These are phyloP conservation scores for Rhagophthalmus giganteus DNA, from an alignment of 2,888 invertebrate genomes.

Conservation along the genomic window DNA sequence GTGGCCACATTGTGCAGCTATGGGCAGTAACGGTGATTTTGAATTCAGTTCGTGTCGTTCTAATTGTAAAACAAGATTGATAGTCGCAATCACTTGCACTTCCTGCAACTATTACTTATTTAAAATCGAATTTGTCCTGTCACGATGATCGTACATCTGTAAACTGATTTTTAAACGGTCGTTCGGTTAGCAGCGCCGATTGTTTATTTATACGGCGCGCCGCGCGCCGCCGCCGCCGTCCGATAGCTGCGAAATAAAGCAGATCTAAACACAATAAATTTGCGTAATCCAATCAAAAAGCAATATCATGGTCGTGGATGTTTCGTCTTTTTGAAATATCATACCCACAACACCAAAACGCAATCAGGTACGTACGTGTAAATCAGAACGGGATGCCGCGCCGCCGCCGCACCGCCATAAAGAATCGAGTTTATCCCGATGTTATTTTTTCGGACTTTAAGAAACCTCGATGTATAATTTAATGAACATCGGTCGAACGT, in stretches of 20 bases:
- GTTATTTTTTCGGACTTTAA: neutral
- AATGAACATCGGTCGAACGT: conserved; percentile 25
- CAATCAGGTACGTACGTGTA: conserved; percentile 27
- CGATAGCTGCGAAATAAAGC: conserved; percentile 7
- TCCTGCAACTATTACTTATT: conserved; percentile 25
- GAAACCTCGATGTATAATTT: conserved; percentile 9
- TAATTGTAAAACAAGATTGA: conserved; percentile 28
- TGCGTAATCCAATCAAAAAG: conserved; percentile 29
- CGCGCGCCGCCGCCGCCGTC: no score
- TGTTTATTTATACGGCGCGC: neutral
- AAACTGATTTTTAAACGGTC: conserved; percentile 5
- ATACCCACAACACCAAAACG: conserved; percentile 25
- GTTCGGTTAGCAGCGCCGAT: neutral
- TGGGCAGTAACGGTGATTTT: conserved; percentile 23
- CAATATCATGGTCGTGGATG: conserved; percentile 26
- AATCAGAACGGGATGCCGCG: conserved; percentile 24
- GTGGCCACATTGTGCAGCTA: conserved; percentile 31
- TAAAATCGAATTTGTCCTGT: conserved; percentile 25
- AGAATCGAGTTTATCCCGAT: conserved; percentile 6
- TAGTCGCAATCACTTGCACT: conserved; percentile 18
- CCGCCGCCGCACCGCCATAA: conserved; percentile 18
- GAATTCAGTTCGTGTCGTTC: conserved; percentile 24
- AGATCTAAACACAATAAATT: conserved; percentile 22
- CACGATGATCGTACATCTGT: conserved; percentile 4
- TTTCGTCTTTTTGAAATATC: conserved; percentile 31